Evolutionary conservation across 2,888 invertebrate genomes (phyloP), one percentile per base, ranked within the genome.

Genomic region (Cheilosia scutellata): DNA sequence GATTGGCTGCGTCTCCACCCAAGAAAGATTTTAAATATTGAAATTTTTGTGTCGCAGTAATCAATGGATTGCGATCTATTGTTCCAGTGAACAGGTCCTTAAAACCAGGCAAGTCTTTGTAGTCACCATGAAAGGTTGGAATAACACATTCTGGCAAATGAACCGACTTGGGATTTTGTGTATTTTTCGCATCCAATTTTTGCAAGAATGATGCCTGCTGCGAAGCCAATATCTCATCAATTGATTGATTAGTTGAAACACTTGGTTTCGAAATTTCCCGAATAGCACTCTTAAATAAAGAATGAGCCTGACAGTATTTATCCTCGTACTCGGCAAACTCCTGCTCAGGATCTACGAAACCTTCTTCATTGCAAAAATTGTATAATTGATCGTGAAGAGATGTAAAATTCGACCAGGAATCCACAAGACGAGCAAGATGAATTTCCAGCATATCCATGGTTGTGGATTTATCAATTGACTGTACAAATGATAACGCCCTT

Each of bases 71-170:
- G 31, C 68, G 62, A 33, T 77, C 74, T 2, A 83, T 65, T 29
- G 87, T 53, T 40, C 76, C 80, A 33, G 55, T 68, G 51, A 76
- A 88, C 16, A 82, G 40, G 53, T 88, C 82, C n/a, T 66, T 83
- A 16, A 87, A 87, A 16, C 78, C 40, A 2, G 80, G 80, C 87
- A 87, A 88, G 37, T 83, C 76, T 25, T 83, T 86, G 37, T 79
- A 87, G 5, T 72, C 47, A n/a, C 87, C 87, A 20, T 62, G 9
- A 63, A 84, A 88, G 5, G 42, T 27, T 9, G 58, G 70, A 49
- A 87, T 87, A 40, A 60, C 40, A 60, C 84, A 78, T 57, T 72
- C 68, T 40, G 78, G 82, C 7, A 87, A 42, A 0, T 84, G 5
- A 0, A 66, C 13, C 0, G 55, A 9, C 40, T 42, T 29, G 13